These are phyloP conservation scores for Ruditapes philippinarum DNA, from an alignment of 1,140 invertebrate genomes.

Conservation along the genomic window DNA sequence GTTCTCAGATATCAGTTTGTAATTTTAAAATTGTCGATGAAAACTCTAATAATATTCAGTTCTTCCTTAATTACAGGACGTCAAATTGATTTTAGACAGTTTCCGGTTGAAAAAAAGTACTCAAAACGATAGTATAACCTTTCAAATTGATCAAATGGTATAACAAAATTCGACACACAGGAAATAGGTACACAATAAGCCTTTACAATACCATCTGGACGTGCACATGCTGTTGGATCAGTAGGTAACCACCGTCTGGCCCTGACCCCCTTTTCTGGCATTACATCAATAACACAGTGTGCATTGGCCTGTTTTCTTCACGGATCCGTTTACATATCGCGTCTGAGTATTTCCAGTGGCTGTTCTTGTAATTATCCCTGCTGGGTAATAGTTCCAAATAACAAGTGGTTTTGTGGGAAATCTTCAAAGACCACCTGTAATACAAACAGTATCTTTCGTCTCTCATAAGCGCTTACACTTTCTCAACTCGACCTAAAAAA, in stretches of 20 bases:
- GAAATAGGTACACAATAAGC: too few relatives aligned
- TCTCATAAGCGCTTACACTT: not conserved
- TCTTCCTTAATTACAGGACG: too few relatives aligned
- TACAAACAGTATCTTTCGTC: not conserved
- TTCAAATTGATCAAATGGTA: too few relatives aligned
- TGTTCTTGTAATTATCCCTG: not conserved
- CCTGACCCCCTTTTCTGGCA: not conserved
- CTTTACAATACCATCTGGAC: too few relatives aligned
- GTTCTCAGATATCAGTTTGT: too few relatives aligned
- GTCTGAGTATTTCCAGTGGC: not conserved
- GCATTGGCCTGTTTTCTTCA: not conserved
- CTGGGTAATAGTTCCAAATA: not conserved
- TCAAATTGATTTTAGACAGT: too few relatives aligned
- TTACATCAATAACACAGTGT: not conserved
- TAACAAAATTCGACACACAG: too few relatives aligned
- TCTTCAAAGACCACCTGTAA: slow-evolving; percentile 8
- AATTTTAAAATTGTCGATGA: too few relatives aligned
- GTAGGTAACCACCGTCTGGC: not conserved
- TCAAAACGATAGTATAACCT: too few relatives aligned
- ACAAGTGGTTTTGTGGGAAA: slow-evolving; percentile 18
- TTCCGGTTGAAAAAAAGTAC: too few relatives aligned
- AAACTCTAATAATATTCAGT: too few relatives aligned
- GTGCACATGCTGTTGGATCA: too few relatives aligned
- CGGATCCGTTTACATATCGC: not conserved
- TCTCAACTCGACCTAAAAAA: not conserved